Conservation (phyloP, 2,113 vertebrate genomes). For the Dasypus novemcinctus region DNA sequence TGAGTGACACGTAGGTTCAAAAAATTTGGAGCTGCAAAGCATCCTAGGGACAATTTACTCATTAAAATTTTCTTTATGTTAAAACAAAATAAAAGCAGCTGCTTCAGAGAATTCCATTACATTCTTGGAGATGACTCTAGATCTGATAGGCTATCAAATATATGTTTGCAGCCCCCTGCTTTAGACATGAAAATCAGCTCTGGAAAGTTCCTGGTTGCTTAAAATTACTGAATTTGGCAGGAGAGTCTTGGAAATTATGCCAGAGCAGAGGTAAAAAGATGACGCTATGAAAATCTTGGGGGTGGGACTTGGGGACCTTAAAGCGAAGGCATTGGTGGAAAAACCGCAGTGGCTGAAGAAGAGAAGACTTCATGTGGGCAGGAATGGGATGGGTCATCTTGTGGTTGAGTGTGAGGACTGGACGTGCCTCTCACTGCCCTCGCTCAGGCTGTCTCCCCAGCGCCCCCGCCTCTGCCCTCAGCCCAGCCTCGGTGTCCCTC, state of each 20-base stretch:
- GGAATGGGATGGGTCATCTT: background rate
- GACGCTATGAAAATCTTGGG: background rate
- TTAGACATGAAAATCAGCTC: background rate
- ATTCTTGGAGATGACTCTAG: conserved; percentile 1
- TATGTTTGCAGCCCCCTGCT: background rate
- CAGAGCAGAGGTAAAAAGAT: background rate
- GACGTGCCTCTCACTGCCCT: background rate
- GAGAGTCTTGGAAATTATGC: background rate
- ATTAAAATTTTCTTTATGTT: background rate
- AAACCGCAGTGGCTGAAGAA: background rate
- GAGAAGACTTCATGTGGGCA: background rate
- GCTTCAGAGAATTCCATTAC: background rate
- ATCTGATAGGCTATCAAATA: background rate
- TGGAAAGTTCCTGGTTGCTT: background rate
- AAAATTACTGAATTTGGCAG: background rate
- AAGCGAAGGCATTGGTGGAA: background rate
- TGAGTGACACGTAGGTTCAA: background rate
- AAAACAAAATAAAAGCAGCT: background rate
- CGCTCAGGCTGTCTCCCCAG: background rate
- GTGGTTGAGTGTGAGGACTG: background rate
- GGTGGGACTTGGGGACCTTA: background rate
- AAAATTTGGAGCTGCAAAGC: background rate
- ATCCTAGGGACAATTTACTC: background rate
- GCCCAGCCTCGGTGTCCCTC: background rate
- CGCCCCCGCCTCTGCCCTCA: too few species aligned